Evolutionary conservation across 2,888 invertebrate genomes (phyloP).

Genomic region (Chesias legatella): DNA sequence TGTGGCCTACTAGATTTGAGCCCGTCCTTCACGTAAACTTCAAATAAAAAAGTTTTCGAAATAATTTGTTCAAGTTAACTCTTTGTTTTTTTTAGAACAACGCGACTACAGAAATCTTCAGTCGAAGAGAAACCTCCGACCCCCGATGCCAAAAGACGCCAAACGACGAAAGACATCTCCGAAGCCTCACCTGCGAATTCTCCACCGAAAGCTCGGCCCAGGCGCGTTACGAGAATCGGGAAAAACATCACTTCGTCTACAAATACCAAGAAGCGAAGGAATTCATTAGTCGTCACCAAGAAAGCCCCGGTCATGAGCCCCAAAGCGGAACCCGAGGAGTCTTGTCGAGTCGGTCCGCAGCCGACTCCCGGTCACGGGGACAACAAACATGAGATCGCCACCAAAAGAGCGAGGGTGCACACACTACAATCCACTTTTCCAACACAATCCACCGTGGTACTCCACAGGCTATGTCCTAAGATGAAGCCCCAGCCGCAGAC

Average conservation of each 20-base stretch:
- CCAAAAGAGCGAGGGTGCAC: conserved; percentile 42
- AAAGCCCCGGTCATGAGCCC: conserved; percentile 42
- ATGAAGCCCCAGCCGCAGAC: conserved; percentile 34
- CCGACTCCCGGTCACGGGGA: conserved; percentile 27
- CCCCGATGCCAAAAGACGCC: conserved; percentile 5
- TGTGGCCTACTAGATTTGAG: not conserved
- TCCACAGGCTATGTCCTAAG: conserved; percentile 45
- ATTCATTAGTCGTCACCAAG: conserved; percentile 47
- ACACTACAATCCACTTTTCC: conserved; percentile 31
- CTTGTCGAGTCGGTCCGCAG: conserved; percentile 27
- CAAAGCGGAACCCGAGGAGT: conserved; percentile 11
- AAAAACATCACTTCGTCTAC: conserved; percentile 15
- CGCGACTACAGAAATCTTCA: conserved; percentile 2
- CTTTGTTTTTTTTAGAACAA: conserved; percentile 14
- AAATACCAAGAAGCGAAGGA: conserved; percentile 31
- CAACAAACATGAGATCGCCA: conserved; percentile 31
- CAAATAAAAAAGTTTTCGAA: no score
- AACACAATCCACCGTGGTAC: conserved; percentile 35
- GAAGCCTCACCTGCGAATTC: conserved; percentile 6
- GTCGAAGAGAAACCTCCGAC: not conserved
- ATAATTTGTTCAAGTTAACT: not conserved
- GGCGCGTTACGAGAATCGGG: conserved; percentile 31
- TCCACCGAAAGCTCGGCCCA: conserved; percentile 2
- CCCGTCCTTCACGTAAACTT: no score
- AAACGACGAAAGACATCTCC: conserved; percentile 4